Conservation (phyloP, 2,797 vertebrate species). For the Alauda arvensis region DNA sequence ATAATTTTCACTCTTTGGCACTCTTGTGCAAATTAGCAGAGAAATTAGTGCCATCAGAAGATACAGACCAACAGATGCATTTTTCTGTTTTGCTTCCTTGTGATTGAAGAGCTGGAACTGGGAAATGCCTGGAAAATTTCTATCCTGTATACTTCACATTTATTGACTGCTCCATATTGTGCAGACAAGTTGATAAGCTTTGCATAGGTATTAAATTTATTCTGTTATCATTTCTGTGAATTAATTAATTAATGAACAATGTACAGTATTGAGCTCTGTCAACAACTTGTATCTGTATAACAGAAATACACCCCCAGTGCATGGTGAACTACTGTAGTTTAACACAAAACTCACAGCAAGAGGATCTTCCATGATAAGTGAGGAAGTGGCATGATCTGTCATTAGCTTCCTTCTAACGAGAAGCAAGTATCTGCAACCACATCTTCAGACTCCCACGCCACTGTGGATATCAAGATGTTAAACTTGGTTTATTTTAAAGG, state of each 20-base stretch:
- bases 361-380: constrained; percentile 46
- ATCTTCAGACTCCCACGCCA: constrained; percentile 86
- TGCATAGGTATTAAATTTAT: not conserved
- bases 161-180: not conserved
- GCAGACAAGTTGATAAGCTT: not conserved
- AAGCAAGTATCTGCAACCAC: constrained; percentile 88
- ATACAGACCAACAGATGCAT: not conserved
- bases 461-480: constrained; percentile 73
- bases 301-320: not conserved
- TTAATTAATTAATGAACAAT: not conserved
- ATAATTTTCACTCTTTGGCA: not conserved
- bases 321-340: not conserved
- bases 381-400: constrained; percentile 69
- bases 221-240: not conserved
- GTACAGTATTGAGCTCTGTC: not conserved
- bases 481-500: constrained; percentile 87
- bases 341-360: not conserved
- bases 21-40: not conserved
- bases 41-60: not conserved
- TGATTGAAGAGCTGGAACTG: not conserved
- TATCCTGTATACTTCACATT: not conserved
- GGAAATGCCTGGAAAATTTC: not conserved
- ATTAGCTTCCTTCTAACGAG: constrained; percentile 81
- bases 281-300: not conserved
- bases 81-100: not conserved